phyloP scores from a whole-genome alignment of 2,888 invertebrate species.

The Cotesia congregata region DNA sequence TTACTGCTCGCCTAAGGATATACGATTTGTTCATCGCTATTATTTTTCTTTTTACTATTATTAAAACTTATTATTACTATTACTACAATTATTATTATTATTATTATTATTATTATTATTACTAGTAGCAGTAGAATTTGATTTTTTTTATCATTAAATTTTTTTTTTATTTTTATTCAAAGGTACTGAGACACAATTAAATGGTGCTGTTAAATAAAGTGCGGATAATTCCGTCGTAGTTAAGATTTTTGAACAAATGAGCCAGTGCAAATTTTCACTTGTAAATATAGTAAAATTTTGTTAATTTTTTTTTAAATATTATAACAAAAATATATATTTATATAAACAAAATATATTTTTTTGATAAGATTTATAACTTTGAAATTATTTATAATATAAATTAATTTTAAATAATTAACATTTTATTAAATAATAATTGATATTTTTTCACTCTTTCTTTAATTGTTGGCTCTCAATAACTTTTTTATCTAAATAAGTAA shows the following conservation, averaged over 20 bases:
- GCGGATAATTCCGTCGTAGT: background rate
- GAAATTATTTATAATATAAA: background rate
- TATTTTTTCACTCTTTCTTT: background rate
- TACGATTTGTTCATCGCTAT: slow-evolving; percentile 52
- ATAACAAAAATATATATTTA: slow-evolving; percentile 2
- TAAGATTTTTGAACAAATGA: background rate
- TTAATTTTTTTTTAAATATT: slow-evolving; percentile 13
- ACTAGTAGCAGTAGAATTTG: background rate
- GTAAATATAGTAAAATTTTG: slow-evolving; percentile 8
- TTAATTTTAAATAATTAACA: background rate
- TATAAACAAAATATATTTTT: background rate
- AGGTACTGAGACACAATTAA: slow-evolving; percentile 8
- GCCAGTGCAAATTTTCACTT: slow-evolving; percentile 4
- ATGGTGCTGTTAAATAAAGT: slow-evolving; percentile 5
- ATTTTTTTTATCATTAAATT: background rate
- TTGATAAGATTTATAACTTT: slow-evolving; percentile 17
- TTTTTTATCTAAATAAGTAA: background rate
- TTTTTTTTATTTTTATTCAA: background rate
- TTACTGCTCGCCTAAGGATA: slow-evolving; percentile 72
- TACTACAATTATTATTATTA: slow-evolving; percentile 15
- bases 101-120: slow-evolving; percentile 20
- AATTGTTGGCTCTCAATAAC: background rate
- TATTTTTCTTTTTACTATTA: slow-evolving; percentile 25
- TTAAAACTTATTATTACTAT: slow-evolving; percentile 14
- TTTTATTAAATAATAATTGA: background rate